Conservation (phyloP, 2,797 vertebrate genomes). For the Bucorvus abyssinicus region DNA sequence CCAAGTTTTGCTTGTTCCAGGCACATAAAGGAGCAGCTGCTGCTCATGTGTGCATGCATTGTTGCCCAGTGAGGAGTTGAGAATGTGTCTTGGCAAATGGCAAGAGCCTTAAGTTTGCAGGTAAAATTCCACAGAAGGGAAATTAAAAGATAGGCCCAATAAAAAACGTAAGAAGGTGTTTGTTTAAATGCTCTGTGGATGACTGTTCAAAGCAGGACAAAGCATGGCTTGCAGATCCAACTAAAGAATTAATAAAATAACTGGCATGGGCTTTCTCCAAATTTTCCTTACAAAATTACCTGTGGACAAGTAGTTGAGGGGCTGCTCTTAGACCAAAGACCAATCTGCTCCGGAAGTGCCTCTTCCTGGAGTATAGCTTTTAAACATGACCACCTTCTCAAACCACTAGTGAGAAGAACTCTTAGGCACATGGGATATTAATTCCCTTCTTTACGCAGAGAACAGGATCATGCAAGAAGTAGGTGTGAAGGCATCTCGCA, state of each 20-base stretch:
- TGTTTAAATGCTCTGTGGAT: neutral
- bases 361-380: neutral
- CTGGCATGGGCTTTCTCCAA: neutral
- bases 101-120: conserved; percentile 39
- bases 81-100: conserved; percentile 38
- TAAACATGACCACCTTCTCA: neutral
- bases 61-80: conserved; percentile 38
- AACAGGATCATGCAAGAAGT: neutral
- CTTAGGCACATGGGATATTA: neutral
- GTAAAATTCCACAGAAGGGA: neutral
- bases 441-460: neutral
- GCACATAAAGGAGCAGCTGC: conserved; percentile 61
- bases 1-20: conserved; percentile 53
- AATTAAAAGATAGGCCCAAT: neutral
- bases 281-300: neutral
- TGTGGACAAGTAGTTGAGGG: neutral
- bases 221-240: neutral
- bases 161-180: neutral
- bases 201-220: neutral
- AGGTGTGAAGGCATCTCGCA: neutral
- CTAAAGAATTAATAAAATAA: neutral
- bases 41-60: neutral
- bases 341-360: neutral
- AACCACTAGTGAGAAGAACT: neutral
- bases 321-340: neutral